Percentiles rank a stretch among this genome's conserved stretches.
phyloP scores from a whole-genome alignment of 2,797 vertebrate genomes.

The Notamacropus eugenii region DNA sequence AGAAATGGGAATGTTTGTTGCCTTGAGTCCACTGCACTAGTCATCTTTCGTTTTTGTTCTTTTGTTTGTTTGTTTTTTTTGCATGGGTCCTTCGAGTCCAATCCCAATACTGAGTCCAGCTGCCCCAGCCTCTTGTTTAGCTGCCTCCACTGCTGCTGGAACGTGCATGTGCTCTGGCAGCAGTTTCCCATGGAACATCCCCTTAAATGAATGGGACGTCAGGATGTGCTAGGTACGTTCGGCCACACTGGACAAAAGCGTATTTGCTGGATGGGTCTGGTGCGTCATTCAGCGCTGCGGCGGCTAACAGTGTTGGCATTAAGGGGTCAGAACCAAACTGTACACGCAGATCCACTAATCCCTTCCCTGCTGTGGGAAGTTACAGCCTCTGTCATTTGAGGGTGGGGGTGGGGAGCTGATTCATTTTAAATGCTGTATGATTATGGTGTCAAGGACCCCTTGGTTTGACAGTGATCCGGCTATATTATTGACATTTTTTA shows the following conservation, averaged over 20 bases:
- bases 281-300: conserved; percentile 43
- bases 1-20: conserved; percentile 54
- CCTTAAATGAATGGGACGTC: conserved; percentile 76
- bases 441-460: neutral
- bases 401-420: conserved; percentile 4
- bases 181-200: conserved; percentile 69
- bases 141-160: conserved; percentile 74
- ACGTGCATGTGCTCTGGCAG: conserved; percentile 78
- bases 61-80: conserved; percentile 64
- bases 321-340: neutral
- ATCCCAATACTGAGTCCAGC: conserved; percentile 71
- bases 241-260: conserved; percentile 63
- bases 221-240: conserved; percentile 76
- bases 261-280: conserved; percentile 55
- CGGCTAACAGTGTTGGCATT: conserved; percentile 44
- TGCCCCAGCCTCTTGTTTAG: conserved; percentile 76
- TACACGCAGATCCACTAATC: conserved; percentile 30
- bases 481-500: neutral
- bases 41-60: conserved; percentile 65
- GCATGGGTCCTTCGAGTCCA: conserved; percentile 75
- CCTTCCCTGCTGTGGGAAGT: conserved; percentile 31
- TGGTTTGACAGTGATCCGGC: neutral
- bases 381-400: conserved; percentile 24
- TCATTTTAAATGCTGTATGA: neutral
- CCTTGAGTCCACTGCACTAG: conserved; percentile 60